These are phyloP conservation scores for Brachypteracias leptosomus DNA, from an alignment of 2,113 vertebrate species.

Conservation along the genomic window DNA sequence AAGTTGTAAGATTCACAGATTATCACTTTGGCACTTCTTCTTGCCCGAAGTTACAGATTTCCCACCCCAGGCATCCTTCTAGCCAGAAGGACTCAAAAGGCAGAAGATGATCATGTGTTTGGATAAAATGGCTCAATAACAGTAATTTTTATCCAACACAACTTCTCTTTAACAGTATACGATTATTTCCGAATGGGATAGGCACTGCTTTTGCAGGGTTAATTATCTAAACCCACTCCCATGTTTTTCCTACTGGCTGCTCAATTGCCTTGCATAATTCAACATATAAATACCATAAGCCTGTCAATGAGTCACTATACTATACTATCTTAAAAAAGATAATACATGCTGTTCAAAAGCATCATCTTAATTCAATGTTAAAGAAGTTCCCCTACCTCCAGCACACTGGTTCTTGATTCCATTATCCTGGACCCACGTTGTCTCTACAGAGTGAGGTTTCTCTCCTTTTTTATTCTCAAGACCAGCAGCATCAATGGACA, in stretches of 20 bases:
- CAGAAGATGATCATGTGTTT: neutral
- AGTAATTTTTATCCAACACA: neutral
- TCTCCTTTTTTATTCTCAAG: neutral
- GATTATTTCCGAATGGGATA: neutral
- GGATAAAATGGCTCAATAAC: neutral
- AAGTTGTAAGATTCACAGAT: neutral
- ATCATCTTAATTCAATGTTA: neutral
- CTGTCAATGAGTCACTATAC: neutral
- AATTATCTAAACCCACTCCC: neutral
- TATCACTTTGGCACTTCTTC: neutral
- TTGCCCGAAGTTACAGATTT: neutral
- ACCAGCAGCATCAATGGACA: neutral
- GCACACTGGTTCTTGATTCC: neutral
- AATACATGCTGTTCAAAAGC: neutral
- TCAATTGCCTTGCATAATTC: neutral
- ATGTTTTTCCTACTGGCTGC: neutral
- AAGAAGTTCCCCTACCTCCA: neutral
- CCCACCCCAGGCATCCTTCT: neutral
- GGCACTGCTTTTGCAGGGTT: neutral
- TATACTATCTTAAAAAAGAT: neutral
- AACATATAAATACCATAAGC: neutral
- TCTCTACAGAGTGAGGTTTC: neutral
- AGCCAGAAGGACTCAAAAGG: neutral
- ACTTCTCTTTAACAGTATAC: neutral
- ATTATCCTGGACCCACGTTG: neutral